Conservation (phyloP, 2,888 invertebrate species). For the Aromia moschata region DNA sequence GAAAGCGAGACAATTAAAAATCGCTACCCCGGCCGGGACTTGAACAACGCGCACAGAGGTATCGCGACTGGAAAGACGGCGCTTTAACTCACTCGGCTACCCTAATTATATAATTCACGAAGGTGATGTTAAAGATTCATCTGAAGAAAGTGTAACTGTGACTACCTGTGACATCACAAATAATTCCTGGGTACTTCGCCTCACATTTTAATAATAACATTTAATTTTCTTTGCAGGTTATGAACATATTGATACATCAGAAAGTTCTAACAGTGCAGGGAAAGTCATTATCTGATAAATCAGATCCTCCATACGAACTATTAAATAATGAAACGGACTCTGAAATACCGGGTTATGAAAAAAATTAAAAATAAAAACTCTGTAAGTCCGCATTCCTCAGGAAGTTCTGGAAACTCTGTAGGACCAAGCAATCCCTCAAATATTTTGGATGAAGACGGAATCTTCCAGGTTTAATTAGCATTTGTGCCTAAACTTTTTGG, state of each 20-base stretch:
- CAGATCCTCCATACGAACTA: constrained; percentile 51
- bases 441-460: constrained; percentile 51
- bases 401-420: constrained; percentile 37
- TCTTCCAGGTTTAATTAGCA: constrained; percentile 50
- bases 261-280: constrained; percentile 49
- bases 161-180: too few species aligned
- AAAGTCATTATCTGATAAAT: constrained; percentile 41
- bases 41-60: too few species aligned
- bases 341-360: constrained; percentile 51
- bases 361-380: constrained; percentile 39
- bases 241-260: constrained; percentile 46
- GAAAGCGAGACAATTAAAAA: too few species aligned
- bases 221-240: constrained; percentile 1
- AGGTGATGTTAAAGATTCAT: too few species aligned
- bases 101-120: too few species aligned
- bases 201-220: too few species aligned
- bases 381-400: constrained; percentile 41
- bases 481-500: constrained; percentile 28
- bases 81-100: too few species aligned
- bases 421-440: constrained; percentile 37
- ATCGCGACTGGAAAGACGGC: too few species aligned
- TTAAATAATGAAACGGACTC: constrained; percentile 48
- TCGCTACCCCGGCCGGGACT: too few species aligned
- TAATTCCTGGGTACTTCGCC: too few species aligned
- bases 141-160: too few species aligned